A percentile compares a stretch with the other conserved stretches of the same genome.
These are phyloP conservation scores for Euglossa dilemma DNA, from an alignment of 1,140 invertebrate species.

Conservation along the genomic window DNA sequence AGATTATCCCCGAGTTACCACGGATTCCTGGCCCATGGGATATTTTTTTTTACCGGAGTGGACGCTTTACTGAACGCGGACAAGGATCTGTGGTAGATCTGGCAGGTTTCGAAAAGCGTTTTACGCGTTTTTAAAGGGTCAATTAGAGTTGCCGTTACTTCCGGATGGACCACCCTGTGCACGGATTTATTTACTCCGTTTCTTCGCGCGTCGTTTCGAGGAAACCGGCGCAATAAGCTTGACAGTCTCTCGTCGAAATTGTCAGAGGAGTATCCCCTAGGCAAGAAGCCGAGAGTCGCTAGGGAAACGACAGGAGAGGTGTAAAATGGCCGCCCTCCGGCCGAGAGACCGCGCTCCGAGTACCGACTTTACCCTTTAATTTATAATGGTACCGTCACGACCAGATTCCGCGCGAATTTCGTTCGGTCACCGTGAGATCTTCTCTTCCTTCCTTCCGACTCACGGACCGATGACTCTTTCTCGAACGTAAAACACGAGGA, in stretches of 20 bases:
- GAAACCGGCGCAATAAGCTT: not conserved
- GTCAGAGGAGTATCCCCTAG: not conserved
- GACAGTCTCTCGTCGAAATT: not conserved
- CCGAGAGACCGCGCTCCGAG: not conserved
- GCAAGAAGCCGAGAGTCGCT: not conserved
- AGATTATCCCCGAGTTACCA: not conserved
- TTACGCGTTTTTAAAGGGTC: not conserved
- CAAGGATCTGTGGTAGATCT: not conserved
- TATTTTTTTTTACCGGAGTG: not conserved
- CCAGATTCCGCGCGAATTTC: not conserved
- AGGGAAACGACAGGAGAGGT: constrained; percentile 9
- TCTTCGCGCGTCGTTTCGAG: not conserved
- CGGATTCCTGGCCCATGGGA: not conserved
- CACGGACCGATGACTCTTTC: not conserved
- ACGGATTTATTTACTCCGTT: not conserved
- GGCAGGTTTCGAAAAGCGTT: not conserved
- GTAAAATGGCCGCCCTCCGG: constrained; percentile 15
- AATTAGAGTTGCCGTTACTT: not conserved
- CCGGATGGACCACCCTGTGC: not conserved
- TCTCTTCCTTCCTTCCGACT: not conserved
- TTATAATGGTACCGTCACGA: constrained; percentile 1
- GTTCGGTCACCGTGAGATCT: not conserved
- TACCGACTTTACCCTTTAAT: constrained; percentile 16
- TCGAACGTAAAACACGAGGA: not conserved
- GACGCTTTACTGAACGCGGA: not conserved